These are phyloP conservation scores for Dascillus cervinus DNA, from an alignment of 2,888 invertebrate species.

Conservation along the genomic window DNA sequence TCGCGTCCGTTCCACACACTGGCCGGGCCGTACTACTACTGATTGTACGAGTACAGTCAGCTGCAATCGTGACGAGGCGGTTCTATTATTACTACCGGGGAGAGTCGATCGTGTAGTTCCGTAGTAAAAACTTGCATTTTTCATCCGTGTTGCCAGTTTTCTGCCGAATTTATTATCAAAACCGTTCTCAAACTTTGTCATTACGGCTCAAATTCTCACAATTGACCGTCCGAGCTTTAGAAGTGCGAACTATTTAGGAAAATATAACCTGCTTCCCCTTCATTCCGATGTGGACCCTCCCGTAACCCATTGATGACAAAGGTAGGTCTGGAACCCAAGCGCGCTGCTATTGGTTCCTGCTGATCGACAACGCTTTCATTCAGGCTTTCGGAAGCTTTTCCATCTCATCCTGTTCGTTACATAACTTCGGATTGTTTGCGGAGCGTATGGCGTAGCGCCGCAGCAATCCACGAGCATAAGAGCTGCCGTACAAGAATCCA, in stretches of 20 bases:
- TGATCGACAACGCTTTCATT: slow-evolving; percentile 37
- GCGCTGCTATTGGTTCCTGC: slow-evolving; percentile 53
- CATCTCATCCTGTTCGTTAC: slow-evolving; percentile 23
- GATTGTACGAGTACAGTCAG: slow-evolving; percentile 45
- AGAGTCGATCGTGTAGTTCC: slow-evolving; percentile 24
- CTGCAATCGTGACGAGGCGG: slow-evolving; percentile 44
- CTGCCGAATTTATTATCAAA: neutral
- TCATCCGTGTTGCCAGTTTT: too few species aligned
- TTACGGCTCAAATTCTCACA: too few species aligned
- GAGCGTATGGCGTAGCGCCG: slow-evolving; percentile 23
- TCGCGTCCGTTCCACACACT: slow-evolving; percentile 23
- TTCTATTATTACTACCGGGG: slow-evolving; percentile 39
- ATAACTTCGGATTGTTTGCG: slow-evolving; percentile 17
- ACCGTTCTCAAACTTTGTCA: too few species aligned
- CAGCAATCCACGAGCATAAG: slow-evolving; percentile 8
- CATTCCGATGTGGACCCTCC: slow-evolving; percentile 50
- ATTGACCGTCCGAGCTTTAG: too few species aligned
- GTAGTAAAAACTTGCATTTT: neutral
- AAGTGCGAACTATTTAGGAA: neutral
- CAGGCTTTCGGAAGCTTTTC: slow-evolving; percentile 25
- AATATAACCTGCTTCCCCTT: slow-evolving; percentile 27
- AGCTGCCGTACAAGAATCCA: slow-evolving; percentile 4
- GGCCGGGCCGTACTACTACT: slow-evolving; percentile 42
- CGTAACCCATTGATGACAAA: slow-evolving; percentile 66
- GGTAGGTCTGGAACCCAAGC: slow-evolving; percentile 54